Conservation (phyloP, 2,797 vertebrate species). For the Perodicticus potto region DNA sequence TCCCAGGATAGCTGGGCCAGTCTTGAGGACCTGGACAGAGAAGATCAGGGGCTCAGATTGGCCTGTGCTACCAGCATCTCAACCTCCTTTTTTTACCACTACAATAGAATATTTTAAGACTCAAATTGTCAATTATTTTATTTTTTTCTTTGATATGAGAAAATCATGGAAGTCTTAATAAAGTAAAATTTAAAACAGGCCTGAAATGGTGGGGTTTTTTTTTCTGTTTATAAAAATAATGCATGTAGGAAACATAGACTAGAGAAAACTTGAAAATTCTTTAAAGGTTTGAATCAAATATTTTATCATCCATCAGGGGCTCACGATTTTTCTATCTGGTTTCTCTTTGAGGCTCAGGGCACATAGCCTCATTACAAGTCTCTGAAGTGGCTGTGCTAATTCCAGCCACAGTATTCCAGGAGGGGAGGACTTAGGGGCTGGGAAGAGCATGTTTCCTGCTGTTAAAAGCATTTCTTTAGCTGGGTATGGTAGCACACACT, state of each 20-base stretch:
- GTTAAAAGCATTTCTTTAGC: neutral
- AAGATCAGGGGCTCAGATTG: neutral
- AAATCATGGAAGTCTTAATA: neutral
- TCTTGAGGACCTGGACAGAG: neutral
- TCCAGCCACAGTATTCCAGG: neutral
- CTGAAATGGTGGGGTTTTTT: neutral
- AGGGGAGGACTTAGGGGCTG: neutral
- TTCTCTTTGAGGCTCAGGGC: neutral
- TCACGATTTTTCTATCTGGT: neutral
- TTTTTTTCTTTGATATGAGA: slow-evolving; percentile 28
- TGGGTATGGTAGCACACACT: too few species aligned
- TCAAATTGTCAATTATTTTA: neutral
- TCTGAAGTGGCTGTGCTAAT: fast-evolving
- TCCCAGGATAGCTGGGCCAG: neutral
- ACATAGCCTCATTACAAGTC: neutral
- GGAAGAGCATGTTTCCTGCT: neutral
- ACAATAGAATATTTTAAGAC: neutral
- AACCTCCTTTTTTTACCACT: neutral
- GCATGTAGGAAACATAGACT: neutral
- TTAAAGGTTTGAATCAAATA: neutral
- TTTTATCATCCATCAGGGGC: neutral
- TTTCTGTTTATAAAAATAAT: neutral
- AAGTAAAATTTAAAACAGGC: neutral
- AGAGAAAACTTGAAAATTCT: neutral
- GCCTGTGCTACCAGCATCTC: neutral